Conservation (phyloP, 2,888 invertebrate species). For the Orthonevra nobilis region DNA sequence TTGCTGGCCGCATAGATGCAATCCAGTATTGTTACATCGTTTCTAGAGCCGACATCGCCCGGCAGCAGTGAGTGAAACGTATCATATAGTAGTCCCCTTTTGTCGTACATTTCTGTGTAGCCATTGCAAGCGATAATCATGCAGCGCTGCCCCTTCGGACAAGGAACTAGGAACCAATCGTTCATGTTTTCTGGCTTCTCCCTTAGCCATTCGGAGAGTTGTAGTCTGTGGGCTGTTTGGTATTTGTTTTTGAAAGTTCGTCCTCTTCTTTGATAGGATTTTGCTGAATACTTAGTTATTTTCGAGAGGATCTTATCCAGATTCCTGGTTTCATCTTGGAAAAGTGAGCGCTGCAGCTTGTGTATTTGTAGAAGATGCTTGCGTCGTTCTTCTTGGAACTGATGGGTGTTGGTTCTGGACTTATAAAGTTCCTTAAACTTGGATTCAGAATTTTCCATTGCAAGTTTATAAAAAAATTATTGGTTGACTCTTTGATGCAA, state of each 20-base stretch:
- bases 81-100: slow-evolving; percentile 83
- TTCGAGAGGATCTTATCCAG: neutral
- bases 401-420: slow-evolving; percentile 11
- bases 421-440: slow-evolving; percentile 49
- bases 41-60: slow-evolving; percentile 72
- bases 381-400: slow-evolving; percentile 75
- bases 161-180: slow-evolving; percentile 88
- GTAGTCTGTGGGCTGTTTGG: slow-evolving; percentile 81
- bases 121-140: slow-evolving; percentile 89
- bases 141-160: slow-evolving; percentile 91
- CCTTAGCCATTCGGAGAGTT: slow-evolving; percentile 96
- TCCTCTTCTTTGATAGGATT: neutral
- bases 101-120: slow-evolving; percentile 85
- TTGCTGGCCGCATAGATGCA: slow-evolving; percentile 86
- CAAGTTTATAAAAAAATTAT: neutral
- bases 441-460: slow-evolving; percentile 48
- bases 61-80: slow-evolving; percentile 80
- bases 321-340: slow-evolving; percentile 73
- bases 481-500: neutral
- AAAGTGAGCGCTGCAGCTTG: slow-evolving; percentile 74
- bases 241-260: slow-evolving; percentile 65
- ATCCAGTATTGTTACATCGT: slow-evolving; percentile 84
- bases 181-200: slow-evolving; percentile 90
- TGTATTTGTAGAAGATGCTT: slow-evolving; percentile 74
- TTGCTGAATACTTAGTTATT: slow-evolving; percentile 7